These are phyloP conservation scores for Halictus ligatus DNA, from an alignment of 2,888 invertebrate genomes.

Conservation along the genomic window DNA sequence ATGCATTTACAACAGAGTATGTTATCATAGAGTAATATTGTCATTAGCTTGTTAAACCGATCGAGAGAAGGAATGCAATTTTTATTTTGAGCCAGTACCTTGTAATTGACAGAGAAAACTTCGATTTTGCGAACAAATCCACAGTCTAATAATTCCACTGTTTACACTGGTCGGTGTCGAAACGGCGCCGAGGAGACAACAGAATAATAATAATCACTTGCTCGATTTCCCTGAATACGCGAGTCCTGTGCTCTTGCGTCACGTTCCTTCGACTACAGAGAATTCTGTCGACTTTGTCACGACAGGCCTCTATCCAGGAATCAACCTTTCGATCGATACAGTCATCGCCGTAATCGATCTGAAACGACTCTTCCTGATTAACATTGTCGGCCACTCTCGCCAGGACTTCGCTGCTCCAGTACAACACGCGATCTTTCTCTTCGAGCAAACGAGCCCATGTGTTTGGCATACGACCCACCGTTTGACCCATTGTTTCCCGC, in stretches of 20 bases:
- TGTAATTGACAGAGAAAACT: too few species aligned
- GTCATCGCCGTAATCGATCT: slow-evolving; percentile 69
- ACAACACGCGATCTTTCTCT: slow-evolving; percentile 71
- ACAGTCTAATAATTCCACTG: neutral
- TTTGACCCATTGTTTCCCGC: slow-evolving; percentile 71
- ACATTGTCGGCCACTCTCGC: slow-evolving; percentile 73
- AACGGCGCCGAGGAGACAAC: neutral
- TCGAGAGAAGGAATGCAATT: too few species aligned
- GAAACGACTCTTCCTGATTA: slow-evolving; percentile 69
- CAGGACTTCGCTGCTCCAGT: slow-evolving; percentile 74
- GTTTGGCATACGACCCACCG: slow-evolving; percentile 71
- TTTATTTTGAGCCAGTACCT: too few species aligned
- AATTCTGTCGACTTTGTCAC: slow-evolving; percentile 43
- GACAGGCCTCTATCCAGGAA: slow-evolving; percentile 66
- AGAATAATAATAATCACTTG: slow-evolving; percentile 60
- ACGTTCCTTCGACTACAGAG: slow-evolving; percentile 46
- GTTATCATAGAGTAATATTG: too few species aligned
- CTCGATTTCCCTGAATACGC: slow-evolving; percentile 43
- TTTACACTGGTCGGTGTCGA: neutral
- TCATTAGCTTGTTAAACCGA: too few species aligned
- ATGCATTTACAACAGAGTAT: too few species aligned
- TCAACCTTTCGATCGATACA: slow-evolving; percentile 71
- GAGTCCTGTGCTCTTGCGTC: slow-evolving; percentile 23
- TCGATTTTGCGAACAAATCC: neutral
- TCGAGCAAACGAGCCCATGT: slow-evolving; percentile 68